phyloP scores from a whole-genome alignment of 2,113 vertebrate species.

The Recurvirostra avosetta region DNA sequence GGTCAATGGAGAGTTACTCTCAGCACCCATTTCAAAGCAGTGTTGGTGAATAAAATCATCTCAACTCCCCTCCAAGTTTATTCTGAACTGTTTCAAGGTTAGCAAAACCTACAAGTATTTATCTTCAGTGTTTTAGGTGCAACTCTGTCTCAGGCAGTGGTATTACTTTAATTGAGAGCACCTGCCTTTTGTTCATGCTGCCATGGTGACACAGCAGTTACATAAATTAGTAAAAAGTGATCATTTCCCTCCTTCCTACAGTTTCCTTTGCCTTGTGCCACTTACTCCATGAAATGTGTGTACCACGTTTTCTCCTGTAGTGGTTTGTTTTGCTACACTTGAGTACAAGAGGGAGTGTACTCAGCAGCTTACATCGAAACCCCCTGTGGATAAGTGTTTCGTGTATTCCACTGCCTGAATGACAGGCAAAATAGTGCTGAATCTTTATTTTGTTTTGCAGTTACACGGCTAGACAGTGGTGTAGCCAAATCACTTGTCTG shows the following conservation, averaged over 20 bases:
- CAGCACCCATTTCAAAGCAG: neutral
- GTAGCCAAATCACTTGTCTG: neutral
- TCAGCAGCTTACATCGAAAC: rapidly evolving
- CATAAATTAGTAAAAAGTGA: neutral
- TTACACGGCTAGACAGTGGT: neutral
- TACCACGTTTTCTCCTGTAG: neutral
- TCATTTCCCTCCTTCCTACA: neutral
- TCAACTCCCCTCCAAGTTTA: neutral
- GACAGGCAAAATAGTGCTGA: neutral
- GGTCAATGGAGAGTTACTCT: neutral
- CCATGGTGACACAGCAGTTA: neutral
- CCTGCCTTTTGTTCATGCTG: neutral
- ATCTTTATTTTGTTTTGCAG: neutral
- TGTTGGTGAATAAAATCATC: neutral
- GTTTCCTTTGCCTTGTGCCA: neutral
- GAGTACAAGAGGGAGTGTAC: neutral
- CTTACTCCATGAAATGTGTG: neutral
- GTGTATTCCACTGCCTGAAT: neutral
- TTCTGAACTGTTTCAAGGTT: neutral
- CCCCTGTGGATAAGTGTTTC: rapidly evolving
- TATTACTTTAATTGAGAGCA: neutral
- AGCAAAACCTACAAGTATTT: neutral
- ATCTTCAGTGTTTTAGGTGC: neutral
- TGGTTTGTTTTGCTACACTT: neutral
- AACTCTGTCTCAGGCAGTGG: neutral